phyloP scores from a whole-genome alignment of 2,888 invertebrate species.

The Scelioninae gen. 2 region DNA sequence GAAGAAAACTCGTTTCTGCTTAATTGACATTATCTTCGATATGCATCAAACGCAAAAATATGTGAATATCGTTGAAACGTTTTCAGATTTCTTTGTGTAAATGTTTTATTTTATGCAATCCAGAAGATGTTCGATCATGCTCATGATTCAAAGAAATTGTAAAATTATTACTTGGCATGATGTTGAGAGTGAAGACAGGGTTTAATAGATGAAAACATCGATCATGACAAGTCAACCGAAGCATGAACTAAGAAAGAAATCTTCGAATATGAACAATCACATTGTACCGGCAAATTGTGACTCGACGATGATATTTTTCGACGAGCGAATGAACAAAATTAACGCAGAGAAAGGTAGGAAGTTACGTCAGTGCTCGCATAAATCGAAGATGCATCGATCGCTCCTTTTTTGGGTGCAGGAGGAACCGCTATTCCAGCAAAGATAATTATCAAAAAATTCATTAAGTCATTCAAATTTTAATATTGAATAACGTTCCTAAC shows the following conservation, averaged over 20 bases:
- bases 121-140: no score
- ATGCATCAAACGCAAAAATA: conserved; percentile 10
- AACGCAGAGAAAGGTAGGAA: conserved; percentile 52
- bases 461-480: conserved; percentile 8
- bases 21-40: conserved; percentile 45
- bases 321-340: conserved; percentile 28
- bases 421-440: conserved; percentile 13
- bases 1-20: conserved; percentile 66
- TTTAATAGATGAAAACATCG: neutral
- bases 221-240: conserved; percentile 8
- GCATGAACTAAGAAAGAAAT: conserved; percentile 3
- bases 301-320: conserved; percentile 1
- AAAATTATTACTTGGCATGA: no score
- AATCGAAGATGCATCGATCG: conserved; percentile 48
- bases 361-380: conserved; percentile 40
- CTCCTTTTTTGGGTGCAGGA: conserved; percentile 43
- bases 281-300: conserved; percentile 13
- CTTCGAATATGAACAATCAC: conserved; percentile 7
- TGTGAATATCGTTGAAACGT: neutral
- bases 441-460: conserved; percentile 6
- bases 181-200: neutral
- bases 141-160: no score
- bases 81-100: conserved; percentile 1
- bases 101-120: neutral
- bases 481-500: no score